Base-by-base conservation (phyloP, 2,797 vertebrate genomes). In the Molossus molossus region DNA sequence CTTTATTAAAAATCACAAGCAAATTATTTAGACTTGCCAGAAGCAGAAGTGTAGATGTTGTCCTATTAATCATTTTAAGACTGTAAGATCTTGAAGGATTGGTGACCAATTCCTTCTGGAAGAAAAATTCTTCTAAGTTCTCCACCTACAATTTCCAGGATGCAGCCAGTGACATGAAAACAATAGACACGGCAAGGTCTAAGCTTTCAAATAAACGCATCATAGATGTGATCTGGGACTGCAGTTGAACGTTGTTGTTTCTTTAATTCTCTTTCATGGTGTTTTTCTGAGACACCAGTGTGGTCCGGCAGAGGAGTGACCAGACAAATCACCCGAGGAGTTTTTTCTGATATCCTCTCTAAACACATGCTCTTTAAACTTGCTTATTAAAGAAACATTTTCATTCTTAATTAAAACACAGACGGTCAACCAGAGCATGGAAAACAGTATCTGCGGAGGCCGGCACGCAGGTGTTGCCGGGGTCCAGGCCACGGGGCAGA, bases 1-100 rank as follows among this genome's bases (percentile, higher is more conserved):
- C 86, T 69, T 83, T 53, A 87, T 92, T 95, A 86, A 90, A 90
- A 92, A n/a, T 82, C 85, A 80, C 13, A 87, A 87, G 91, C 65
- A 91, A 90, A 67, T 92, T 45, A 80, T 55, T 92, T 33, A 87
- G 79, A 57, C 48, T 83, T 87, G 33, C 7, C 83, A 90, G 48
- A 82, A 90, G 64, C 64, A 45, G 64, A 88, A 90, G 50, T 55
- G 12, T 58, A 75, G 82, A 64, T 73, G 60, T 69, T 57, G 23
- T 73, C 27, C 25, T 23, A 75, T 58, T 70, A 94, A 73, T 84
- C 85, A 94, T 75, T 92, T 83, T 70, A 92, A 83, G 45, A 79
- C 6, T 79, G 4, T n/a, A 92, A 85, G 81, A 83, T 69, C 69
- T 83, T 64, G 60, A 93, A 80, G 65, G 70, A 76, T 48, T 79